Percentiles rank a stretch among this genome's conserved stretches.
Evolutionary conservation across 2,888 invertebrate species (phyloP).

Genomic region (Pycnomerus fuliginosus): DNA sequence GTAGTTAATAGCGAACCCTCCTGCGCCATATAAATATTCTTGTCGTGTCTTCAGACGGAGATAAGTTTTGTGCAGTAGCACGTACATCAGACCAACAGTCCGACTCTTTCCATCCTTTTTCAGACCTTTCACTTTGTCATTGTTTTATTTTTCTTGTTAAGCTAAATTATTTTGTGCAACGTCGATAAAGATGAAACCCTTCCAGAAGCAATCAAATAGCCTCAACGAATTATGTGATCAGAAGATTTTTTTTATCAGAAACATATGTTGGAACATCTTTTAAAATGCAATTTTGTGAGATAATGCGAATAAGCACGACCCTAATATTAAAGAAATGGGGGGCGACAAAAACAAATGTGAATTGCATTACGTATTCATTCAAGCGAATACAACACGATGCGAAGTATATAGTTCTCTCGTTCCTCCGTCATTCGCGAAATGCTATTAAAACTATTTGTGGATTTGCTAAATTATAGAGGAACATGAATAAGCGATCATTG

Average conservation of each 20-base stretch:
- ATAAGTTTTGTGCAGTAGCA: constrained; percentile 33
- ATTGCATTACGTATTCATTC: constrained; percentile 53
- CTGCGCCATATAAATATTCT: constrained; percentile 61
- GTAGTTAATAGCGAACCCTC: constrained; percentile 43
- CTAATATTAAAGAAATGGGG: constrained; percentile 42
- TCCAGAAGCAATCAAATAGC: constrained; percentile 4
- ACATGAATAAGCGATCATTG: constrained; percentile 33
- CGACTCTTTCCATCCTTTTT: constrained; percentile 25
- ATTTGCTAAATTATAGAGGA: constrained; percentile 35
- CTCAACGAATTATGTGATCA: not conserved
- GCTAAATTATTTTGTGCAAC: constrained; percentile 22
- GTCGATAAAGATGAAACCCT: constrained; percentile 14
- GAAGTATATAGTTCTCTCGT: constrained; percentile 38
- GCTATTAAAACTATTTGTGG: constrained; percentile 41
- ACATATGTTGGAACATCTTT: constrained; percentile 51
- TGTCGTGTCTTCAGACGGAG: constrained; percentile 49
- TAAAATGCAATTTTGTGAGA: constrained; percentile 52
- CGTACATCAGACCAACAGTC: constrained; percentile 27
- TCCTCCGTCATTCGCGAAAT: constrained; percentile 34
- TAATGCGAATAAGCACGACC: constrained; percentile 48
- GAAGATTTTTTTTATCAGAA: constrained; percentile 46
- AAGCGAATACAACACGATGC: constrained; percentile 40
- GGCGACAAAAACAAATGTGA: constrained; percentile 54
- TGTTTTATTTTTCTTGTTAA: constrained; percentile 24
- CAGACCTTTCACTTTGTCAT: constrained; percentile 22